Evolutionary conservation across 2,797 vertebrate genomes (phyloP), one percentile per base, ranked within the genome.

Genomic region (Spinus olivaceus): DNA sequence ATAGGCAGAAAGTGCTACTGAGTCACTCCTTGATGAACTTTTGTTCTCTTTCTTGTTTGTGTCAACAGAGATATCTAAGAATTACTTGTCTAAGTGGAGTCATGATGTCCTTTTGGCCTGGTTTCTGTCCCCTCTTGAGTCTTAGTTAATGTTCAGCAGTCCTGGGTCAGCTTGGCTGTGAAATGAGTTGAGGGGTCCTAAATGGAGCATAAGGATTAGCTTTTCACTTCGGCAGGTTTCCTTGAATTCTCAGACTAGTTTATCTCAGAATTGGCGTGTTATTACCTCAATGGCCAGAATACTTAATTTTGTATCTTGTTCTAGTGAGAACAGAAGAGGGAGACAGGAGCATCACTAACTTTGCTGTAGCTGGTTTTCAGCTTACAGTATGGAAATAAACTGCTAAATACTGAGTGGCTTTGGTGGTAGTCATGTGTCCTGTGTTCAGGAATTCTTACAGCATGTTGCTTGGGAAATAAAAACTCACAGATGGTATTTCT

Each of bases 191-290:
- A 57, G 23, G 14, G 12, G 21, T 61, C 35, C 46, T 23, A 23
- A 7, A 21, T 12, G 19, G 47, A 72, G 35, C 0, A 0, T 4
- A 27, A 46, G 27, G 23, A 30, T 81, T 70, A 10, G 10, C 27
- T 90, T 64, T 63, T 4, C 20, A 3, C 16, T 64, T 56, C 0
- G 6, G 9, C 12, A 28, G 11, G 7, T 42, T 77, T 85, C 42
- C 47, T 51, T 60, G 33, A 57, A 4, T 8, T 35, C 66, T 82
- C 33, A 39, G 6, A 23, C 11, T 53, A 2, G 1, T 47, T 37
- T 6, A 2, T 39, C 56, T 42, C 21, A 17, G 49, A 42, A 41
- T 8, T 28, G n/a, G 9, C 4, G 0, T 59, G 2, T 12, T 20
- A 8, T 41, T 86, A 32, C 10, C 7, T 42, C 18, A 22, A 5